phyloP scores from a whole-genome alignment of 2,888 invertebrate genomes.

The Phania funesta region DNA sequence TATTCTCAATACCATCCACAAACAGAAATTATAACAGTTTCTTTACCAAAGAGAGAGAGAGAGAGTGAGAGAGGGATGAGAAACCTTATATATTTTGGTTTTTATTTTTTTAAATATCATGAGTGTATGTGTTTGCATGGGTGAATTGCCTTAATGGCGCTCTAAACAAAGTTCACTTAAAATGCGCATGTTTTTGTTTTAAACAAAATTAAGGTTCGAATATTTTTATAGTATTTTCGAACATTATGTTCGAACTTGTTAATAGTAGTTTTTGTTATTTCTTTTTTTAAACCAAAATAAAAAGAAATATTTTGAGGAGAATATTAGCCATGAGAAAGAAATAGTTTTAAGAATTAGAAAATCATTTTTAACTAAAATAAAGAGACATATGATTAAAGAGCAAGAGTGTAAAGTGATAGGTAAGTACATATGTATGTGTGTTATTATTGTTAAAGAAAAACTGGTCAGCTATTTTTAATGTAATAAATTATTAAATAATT shows the following conservation, averaged over 20 bases:
- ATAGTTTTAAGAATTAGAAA: no score
- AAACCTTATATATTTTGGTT: neutral
- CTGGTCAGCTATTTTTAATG: conserved; percentile 3
- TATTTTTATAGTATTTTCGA: conserved; percentile 53
- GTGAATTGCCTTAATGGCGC: conserved; percentile 14
- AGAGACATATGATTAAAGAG: no score
- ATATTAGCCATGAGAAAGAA: neutral
- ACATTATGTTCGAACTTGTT: conserved; percentile 66
- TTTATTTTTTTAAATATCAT: neutral
- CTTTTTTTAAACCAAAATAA: conserved; percentile 14
- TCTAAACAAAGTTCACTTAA: conserved; percentile 22
- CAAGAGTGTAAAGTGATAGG: no score
- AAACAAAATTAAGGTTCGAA: neutral
- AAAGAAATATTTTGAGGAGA: conserved; percentile 48
- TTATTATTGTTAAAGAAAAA: no score
- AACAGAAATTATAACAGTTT: conserved; percentile 32
- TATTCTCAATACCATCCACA: conserved; percentile 55
- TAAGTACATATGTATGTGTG: no score
- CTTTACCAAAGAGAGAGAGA: neutral
- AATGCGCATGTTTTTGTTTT: conserved; percentile 54
- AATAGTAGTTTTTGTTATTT: neutral
- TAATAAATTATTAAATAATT: conserved; percentile 57
- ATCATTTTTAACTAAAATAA: no score
- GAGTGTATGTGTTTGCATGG: neutral
- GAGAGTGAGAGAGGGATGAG: conserved; percentile 2